Conservation (phyloP, 2,888 invertebrate genomes). For the Stegophylla sp. region DNA sequence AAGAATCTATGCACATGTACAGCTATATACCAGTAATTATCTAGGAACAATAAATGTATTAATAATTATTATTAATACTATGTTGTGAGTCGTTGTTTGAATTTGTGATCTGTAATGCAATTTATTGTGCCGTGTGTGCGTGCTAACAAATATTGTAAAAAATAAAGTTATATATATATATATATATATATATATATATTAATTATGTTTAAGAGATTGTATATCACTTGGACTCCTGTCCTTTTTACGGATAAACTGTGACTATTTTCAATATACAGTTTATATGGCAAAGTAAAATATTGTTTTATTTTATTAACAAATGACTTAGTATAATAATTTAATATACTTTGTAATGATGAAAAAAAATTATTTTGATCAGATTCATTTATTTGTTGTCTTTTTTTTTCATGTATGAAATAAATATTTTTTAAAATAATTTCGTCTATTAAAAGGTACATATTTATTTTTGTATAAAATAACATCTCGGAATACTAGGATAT, state of each 20-base stretch:
- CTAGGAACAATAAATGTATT: neutral
- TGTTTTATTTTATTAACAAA: conserved; percentile 39
- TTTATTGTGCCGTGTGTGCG: neutral
- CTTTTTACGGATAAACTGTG: conserved; percentile 26
- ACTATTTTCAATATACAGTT: conserved; percentile 36
- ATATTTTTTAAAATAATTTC: too few relatives aligned
- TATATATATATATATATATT: conserved; percentile 19
- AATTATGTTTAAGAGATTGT: conserved; percentile 47
- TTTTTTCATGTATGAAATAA: too few relatives aligned
- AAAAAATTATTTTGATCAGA: neutral
- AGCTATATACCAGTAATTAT: neutral
- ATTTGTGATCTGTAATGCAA: neutral
- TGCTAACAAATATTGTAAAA: conserved; percentile 41
- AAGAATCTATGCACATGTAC: neutral
- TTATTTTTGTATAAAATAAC: too few relatives aligned
- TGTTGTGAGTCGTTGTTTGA: neutral
- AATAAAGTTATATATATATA: too few relatives aligned
- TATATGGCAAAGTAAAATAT: conserved; percentile 25
- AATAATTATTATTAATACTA: too few relatives aligned
- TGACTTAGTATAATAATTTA: neutral
- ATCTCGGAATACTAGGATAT: too few relatives aligned
- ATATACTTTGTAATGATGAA: neutral
- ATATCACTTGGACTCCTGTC: conserved; percentile 16
- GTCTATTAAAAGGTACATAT: too few relatives aligned
- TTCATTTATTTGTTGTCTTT: too few relatives aligned